Percentiles rank a stretch among this genome's conserved stretches.
Conservation (phyloP, 2,888 invertebrate species). For the Drosophila pegasa region DNA sequence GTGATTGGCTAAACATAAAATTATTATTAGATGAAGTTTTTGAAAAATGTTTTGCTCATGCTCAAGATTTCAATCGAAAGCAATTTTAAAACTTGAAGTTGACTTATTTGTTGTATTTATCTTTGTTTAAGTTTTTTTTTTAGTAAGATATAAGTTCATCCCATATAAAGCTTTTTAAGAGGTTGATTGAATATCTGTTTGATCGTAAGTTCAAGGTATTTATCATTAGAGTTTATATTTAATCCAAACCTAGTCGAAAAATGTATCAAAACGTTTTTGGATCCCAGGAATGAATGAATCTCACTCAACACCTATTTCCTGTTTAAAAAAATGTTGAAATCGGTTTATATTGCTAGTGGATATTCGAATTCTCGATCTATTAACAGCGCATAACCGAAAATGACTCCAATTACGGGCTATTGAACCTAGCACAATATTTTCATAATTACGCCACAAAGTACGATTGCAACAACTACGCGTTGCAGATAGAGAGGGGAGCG, state of each 20-base stretch:
- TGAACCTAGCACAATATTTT: conserved; percentile 78
- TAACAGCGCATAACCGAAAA: conserved; percentile 46
- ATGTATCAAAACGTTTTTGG: conserved; percentile 8
- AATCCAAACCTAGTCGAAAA: not conserved
- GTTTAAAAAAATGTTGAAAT: conserved; percentile 13
- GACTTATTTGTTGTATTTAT: no score
- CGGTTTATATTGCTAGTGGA: not conserved
- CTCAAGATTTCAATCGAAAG: not conserved
- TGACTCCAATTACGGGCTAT: conserved; percentile 64
- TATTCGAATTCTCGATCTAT: conserved; percentile 22
- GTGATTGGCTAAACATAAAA: conserved; percentile 29
- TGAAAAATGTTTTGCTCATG: conserved; percentile 4
- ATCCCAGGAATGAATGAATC: conserved; percentile 16
- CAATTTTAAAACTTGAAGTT: not conserved
- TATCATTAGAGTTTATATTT: not conserved
- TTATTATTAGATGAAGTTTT: conserved; percentile 17
- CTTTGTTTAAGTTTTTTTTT: no score
- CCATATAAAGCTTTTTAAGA: not conserved
- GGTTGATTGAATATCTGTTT: not conserved
- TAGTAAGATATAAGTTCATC: not conserved
- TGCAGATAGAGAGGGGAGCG: conserved; percentile 3
- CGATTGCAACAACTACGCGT: conserved; percentile 32
- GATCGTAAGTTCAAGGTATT: conserved; percentile 10
- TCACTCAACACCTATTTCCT: conserved; percentile 43
- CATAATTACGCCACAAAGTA: conserved; percentile 69